Evolutionary conservation across 2,888 invertebrate genomes (phyloP).

Genomic region (Ischnura elegans): DNA sequence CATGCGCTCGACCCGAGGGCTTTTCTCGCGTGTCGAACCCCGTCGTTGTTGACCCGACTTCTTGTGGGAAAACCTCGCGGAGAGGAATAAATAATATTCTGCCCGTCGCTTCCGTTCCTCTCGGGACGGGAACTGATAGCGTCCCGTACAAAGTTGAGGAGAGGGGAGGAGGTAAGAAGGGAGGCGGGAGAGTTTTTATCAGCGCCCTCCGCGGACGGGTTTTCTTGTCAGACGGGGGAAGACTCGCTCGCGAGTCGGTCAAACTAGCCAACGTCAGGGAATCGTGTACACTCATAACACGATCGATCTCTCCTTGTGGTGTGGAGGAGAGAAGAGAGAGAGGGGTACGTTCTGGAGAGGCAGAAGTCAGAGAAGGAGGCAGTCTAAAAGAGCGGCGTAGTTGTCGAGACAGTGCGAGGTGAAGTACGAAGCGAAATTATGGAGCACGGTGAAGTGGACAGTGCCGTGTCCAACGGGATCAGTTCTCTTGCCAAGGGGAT

Average conservation of each 20-base stretch:
- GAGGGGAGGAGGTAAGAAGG: neutral
- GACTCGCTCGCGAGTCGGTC: conserved; percentile 53
- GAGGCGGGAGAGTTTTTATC: conserved; percentile 42
- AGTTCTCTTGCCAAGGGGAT: conserved; percentile 4
- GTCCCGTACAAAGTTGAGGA: neutral
- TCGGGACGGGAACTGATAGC: neutral
- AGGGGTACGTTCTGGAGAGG: conserved; percentile 49
- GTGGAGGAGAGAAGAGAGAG: neutral
- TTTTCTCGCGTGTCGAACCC: neutral
- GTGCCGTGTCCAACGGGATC: conserved; percentile 59
- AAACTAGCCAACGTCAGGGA: conserved; percentile 48
- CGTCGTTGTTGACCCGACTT: neutral
- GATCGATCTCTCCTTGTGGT: conserved; percentile 41
- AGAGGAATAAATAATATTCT: too few species aligned
- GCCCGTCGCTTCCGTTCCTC: neutral
- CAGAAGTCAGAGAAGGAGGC: conserved; percentile 41
- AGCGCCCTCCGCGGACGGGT: conserved; percentile 27
- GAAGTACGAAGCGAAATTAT: neutral
- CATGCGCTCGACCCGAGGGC: neutral
- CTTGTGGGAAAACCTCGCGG: neutral
- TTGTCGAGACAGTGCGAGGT: conserved; percentile 28
- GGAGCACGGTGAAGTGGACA: conserved; percentile 40
- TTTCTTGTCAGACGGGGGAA: conserved; percentile 27
- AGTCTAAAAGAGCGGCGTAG: conserved; percentile 44
- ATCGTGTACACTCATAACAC: conserved; percentile 30